Base-by-base conservation (phyloP, 2,113 vertebrate genomes). In the Entelurus aequoreus region DNA sequence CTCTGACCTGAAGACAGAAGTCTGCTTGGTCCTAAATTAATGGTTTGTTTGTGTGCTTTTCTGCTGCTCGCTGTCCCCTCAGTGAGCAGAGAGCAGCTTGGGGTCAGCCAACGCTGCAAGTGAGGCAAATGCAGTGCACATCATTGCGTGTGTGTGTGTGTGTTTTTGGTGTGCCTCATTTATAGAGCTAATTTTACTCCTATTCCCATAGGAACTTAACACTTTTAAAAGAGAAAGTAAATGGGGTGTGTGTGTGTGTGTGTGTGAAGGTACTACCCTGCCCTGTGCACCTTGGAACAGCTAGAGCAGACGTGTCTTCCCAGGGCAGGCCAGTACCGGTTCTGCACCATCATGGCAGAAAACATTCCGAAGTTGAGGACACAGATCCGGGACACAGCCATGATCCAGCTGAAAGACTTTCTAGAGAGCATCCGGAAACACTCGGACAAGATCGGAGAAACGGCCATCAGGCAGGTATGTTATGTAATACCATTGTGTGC, bases 381-480 rank as follows among this genome's bases (percentile, higher is more conserved):
- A 0, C 94, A 94, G 77, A 98, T 98, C 83, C 90, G 92, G 14
- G 97, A 98, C 44, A 93, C 94, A 13, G 97, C 96, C 82, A 98
- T 99, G 95, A 92, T 92, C 0, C 94, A 98, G 81, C 93, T 99
- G 44, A 92, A 95, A 71, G 96, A 99, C 80, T 98, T 99, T 86
- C 86, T 99, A 92, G 96, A 99, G 88, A 98, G 95, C 74, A 97
- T 99, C 86, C 93, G 96, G 35, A 99, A 97, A 67, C 97, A 99
- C 88, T 98, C 96, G 0, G 94, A 98, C 82, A 95, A 92, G 87
- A 97, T 99, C 0, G 97, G 97, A 6, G 94, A 98, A 92, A 92
- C 92, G 0, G 95, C 97, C n/a, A 96, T 99, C 89, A 95, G 91
- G 12, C 95, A 98, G 94, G 95, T 97, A 53, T 16, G 55, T 57